Conservation (phyloP, 2,113 vertebrate species). For the Monopterus albus region DNA sequence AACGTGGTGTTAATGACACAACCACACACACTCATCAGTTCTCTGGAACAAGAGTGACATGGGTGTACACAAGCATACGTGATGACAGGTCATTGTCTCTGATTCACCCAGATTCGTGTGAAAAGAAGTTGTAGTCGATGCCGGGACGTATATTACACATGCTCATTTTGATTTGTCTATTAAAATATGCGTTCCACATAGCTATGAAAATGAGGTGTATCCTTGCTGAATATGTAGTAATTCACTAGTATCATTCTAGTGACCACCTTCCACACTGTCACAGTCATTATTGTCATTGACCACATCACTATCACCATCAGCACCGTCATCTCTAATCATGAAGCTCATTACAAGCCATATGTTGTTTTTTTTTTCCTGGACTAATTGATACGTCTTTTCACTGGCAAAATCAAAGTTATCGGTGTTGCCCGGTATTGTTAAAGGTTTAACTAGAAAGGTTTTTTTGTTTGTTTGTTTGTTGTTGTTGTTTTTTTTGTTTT, state of each 20-base stretch:
- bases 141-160: background rate
- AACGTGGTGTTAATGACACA: conserved; percentile 74
- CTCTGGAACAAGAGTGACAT: conserved; percentile 45
- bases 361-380: conserved; percentile 12
- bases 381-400: too few relatives aligned
- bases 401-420: background rate
- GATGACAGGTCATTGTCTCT: conserved; percentile 56
- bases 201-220: background rate
- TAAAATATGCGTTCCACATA: conserved; percentile 22
- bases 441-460: too few relatives aligned
- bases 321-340: conserved; percentile 49
- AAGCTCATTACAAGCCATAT: conserved; percentile 28
- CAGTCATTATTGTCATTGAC: conserved; percentile 43
- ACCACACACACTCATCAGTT: conserved; percentile 47
- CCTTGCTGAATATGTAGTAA: conserved; percentile 23
- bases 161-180: conserved; percentile 17
- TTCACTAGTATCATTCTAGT: conserved; percentile 23
- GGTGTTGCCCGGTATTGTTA: background rate
- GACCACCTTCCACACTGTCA: conserved; percentile 13
- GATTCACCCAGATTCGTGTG: conserved; percentile 43
- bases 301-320: conserved; percentile 53
- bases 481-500: too few relatives aligned
- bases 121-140: background rate
- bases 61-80: conserved; percentile 44
- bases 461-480: too few relatives aligned